Evolutionary conservation across 2,113 vertebrate species (phyloP), one percentile per base, ranked within the genome.

Genomic region (Zosterops lateralis): DNA sequence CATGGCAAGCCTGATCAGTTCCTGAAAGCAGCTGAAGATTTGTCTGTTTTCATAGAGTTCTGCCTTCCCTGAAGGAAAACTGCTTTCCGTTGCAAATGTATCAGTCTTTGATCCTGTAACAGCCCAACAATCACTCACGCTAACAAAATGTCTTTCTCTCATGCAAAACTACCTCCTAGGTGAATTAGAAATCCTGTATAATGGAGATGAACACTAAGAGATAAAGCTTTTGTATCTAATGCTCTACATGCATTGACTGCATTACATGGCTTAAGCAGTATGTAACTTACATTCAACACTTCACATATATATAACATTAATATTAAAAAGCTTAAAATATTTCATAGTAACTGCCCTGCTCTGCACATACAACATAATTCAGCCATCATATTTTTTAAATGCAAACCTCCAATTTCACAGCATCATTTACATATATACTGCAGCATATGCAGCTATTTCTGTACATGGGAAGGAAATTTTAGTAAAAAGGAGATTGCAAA

Each of bases 1-100:
- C 38, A 50, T 19, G 8, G 54, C 74, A 92, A 92, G 62, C 21
- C 71, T 75, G 53, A 76, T 88, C 78, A 88, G 77, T 31, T 96
- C 86, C 82, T 91, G 78, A 89, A 94, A 96, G 61, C 85, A 96
- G 89, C 90, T 95, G 51, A 72, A 95, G 53, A 89, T 95, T 94
- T 82, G 36, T 84, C 67, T 90, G 4, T 87, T 91, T 92, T 95
- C 86, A 77, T 71, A 85, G 38, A 65, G 38, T 64, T 94, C 64
- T 97, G 77, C 79, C 86, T 93, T 94, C 78, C 75, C 73, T 95
- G 34, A 48, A 95, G 70, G 50, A 89, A 96, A 87, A 86, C 50
- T 18, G 29, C 29, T 86, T 76, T 81, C 42, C 4, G 25, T 21
- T 87, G 68, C 47, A 53, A 86, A 87, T 44, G 42, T 17, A 79